Conservation (phyloP, 2,888 invertebrate species). For the Axea sp. region DNA sequence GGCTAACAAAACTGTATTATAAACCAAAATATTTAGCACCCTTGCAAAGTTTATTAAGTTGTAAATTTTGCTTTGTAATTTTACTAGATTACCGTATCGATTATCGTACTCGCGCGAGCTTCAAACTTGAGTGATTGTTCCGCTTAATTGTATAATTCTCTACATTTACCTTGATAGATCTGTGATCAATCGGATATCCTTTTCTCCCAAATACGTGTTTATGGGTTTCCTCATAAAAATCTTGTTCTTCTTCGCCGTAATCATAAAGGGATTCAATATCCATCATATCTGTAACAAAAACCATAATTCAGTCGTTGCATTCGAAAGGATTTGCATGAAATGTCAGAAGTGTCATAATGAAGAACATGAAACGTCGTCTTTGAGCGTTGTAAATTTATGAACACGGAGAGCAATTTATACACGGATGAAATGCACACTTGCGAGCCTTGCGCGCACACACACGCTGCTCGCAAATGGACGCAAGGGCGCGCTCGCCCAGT, state of each 20-base stretch:
- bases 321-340: conserved; percentile 11
- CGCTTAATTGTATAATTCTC: too few species aligned
- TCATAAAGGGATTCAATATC: conserved; percentile 81
- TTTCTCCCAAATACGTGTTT: conserved; percentile 70
- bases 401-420: conserved; percentile 17
- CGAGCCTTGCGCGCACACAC: too few species aligned
- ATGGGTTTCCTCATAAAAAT: conserved; percentile 85
- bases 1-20: too few species aligned
- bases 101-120: too few species aligned
- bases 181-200: conserved; percentile 76
- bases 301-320: conserved; percentile 12
- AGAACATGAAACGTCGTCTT: conserved; percentile 12
- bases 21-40: too few species aligned
- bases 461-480: background rate
- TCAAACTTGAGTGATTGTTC: too few species aligned
- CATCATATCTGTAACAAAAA: conserved; percentile 73
- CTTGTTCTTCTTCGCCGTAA: conserved; percentile 86
- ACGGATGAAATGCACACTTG: conserved; percentile 20
- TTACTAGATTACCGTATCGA: too few species aligned
- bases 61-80: too few species aligned
- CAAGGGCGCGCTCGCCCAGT: conserved; percentile 18
- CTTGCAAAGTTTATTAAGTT: too few species aligned
- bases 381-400: conserved; percentile 22
- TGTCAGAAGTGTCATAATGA: conserved; percentile 26
- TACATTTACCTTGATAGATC: conserved; percentile 75